phyloP scores from a whole-genome alignment of 2,888 invertebrate species.

The Latrodectus elegans region DNA sequence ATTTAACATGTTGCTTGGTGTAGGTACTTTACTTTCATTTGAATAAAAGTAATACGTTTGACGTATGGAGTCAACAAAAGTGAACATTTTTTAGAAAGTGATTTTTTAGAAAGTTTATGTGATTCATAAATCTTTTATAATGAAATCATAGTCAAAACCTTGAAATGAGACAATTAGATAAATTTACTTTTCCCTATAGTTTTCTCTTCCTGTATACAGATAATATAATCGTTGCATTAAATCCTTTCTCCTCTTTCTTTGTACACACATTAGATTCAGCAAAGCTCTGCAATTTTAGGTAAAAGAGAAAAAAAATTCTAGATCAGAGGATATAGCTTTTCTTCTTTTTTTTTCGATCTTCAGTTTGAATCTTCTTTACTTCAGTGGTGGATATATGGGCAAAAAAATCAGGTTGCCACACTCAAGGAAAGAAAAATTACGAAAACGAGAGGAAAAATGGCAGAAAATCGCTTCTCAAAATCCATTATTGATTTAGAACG shows the following conservation, averaged over 20 bases:
- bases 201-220: background rate
- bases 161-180: background rate
- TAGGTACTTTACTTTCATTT: too few relatives aligned
- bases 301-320: background rate
- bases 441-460: constrained; percentile 22
- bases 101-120: too few relatives aligned
- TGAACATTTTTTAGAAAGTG: too few relatives aligned
- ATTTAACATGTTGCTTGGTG: too few relatives aligned
- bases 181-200: background rate
- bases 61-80: too few relatives aligned
- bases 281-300: background rate
- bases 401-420: background rate
- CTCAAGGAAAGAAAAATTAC: background rate
- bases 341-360: background rate
- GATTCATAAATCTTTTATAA: too few relatives aligned
- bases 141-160: background rate
- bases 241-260: background rate
- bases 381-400: background rate
- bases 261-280: background rate
- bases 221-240: background rate
- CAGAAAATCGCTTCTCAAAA: constrained; percentile 53
- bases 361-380: background rate
- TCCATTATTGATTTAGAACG: constrained; percentile 56
- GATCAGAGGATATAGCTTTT: background rate
- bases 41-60: too few relatives aligned